Percentiles rank a stretch among this genome's conserved stretches.
phyloP scores from a whole-genome alignment of 1,140 invertebrate genomes.

The Conus ventricosus region DNA sequence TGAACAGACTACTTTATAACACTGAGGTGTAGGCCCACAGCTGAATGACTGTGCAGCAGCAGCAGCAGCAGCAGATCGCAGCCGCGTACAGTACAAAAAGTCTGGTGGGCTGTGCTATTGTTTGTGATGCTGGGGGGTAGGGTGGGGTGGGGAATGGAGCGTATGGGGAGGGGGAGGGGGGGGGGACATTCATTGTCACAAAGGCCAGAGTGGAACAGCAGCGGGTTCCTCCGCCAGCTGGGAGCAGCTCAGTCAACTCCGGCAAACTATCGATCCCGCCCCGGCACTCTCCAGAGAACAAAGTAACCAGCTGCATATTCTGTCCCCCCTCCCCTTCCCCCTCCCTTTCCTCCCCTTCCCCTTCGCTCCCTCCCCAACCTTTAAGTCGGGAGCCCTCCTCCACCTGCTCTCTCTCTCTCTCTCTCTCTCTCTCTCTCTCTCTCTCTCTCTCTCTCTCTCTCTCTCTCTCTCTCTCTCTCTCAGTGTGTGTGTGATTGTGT shows the following conservation, averaged over 20 bases:
- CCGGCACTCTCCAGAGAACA: neutral
- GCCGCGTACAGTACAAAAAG: no score
- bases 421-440: neutral
- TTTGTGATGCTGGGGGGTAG: no score
- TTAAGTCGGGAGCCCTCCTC: neutral
- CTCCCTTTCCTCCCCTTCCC: neutral
- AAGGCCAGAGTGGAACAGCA: neutral
- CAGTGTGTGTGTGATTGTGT: no score
- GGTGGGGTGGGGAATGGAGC: no score
- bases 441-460: neutral
- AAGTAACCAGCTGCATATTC: neutral
- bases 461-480: neutral
- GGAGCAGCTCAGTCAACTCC: neutral
- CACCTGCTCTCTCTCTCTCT: neutral
- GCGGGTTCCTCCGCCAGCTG: neutral
- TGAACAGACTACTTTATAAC: no score
- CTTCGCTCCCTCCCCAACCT: neutral
- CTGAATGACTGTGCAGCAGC: no score
- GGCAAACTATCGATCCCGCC: neutral
- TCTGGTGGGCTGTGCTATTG: no score
- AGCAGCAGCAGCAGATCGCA: no score
- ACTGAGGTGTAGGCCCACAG: no score
- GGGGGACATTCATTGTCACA: neutral
- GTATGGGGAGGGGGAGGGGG: no score
- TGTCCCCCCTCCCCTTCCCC: neutral